phyloP scores from a whole-genome alignment of 2,113 vertebrate genomes.

The Benitochromis conjunctus region DNA sequence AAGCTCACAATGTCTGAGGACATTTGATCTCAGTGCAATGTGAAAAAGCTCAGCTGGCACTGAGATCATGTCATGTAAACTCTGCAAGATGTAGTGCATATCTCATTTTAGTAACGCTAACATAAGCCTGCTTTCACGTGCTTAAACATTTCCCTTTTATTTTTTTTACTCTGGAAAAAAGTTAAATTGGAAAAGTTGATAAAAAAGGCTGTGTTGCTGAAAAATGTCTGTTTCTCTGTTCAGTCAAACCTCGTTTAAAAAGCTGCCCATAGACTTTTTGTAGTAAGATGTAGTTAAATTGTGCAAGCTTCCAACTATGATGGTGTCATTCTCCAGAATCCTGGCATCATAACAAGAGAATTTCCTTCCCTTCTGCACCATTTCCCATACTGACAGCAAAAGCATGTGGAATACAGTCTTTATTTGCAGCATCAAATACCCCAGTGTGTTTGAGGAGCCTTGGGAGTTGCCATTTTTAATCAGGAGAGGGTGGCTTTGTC shows the following conservation, averaged over 20 bases:
- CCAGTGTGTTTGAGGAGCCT: slow-evolving; percentile 25
- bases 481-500: slow-evolving; percentile 59
- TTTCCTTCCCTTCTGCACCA: background rate
- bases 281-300: background rate
- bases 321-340: background rate
- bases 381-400: slow-evolving; percentile 6
- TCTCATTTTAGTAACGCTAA: background rate
- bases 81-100: background rate
- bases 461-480: slow-evolving; percentile 62
- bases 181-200: background rate
- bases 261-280: background rate
- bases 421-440: slow-evolving; percentile 36
- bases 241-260: background rate
- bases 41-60: background rate
- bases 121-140: background rate
- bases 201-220: background rate
- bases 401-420: slow-evolving; percentile 14
- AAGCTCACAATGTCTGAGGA: background rate
- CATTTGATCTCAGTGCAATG: background rate
- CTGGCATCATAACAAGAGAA: slow-evolving; percentile 1
- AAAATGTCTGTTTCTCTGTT: background rate
- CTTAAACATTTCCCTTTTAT: background rate
- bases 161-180: background rate
- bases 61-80: background rate
- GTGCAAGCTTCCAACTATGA: background rate